phyloP scores from a whole-genome alignment of 2,797 vertebrate species.

The Gastrophryne carolinensis region DNA sequence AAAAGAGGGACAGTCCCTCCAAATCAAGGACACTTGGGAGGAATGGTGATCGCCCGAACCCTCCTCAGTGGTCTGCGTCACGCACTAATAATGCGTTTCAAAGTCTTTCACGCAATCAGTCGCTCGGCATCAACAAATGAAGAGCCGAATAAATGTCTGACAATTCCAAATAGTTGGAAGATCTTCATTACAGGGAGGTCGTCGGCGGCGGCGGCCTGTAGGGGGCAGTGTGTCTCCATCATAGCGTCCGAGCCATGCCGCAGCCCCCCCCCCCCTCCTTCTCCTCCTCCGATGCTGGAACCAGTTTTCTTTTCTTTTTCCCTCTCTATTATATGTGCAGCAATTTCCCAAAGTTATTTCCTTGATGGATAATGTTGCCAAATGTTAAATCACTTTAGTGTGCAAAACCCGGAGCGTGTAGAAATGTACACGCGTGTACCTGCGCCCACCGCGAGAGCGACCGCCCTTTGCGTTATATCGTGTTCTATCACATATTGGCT shows the following conservation, averaged over 20 bases:
- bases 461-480: too few species aligned
- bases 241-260: neutral
- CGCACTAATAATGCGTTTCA: too few species aligned
- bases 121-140: neutral
- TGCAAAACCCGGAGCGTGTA: conserved; percentile 27
- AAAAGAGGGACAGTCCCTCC: too few species aligned
- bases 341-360: conserved; percentile 45
- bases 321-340: conserved; percentile 7
- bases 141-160: neutral
- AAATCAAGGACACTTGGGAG: too few species aligned
- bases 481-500: too few species aligned
- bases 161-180: neutral
- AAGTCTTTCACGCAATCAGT: too few species aligned
- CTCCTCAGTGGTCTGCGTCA: too few species aligned
- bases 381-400: conserved; percentile 38
- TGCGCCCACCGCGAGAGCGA: too few species aligned
- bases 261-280: neutral
- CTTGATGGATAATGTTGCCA: conserved; percentile 45
- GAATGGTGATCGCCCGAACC: too few species aligned
- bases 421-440: conserved; percentile 31
- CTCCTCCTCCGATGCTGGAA: too few species aligned
- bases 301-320: neutral
- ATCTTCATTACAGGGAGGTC: neutral
- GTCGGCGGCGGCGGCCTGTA: conserved; percentile 48
- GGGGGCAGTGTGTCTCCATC: conserved; percentile 63